Conservation (phyloP, 30 jellyfish, hydroid and myxozoan species). For the Hydractinia symbiolongicarpus region DNA sequence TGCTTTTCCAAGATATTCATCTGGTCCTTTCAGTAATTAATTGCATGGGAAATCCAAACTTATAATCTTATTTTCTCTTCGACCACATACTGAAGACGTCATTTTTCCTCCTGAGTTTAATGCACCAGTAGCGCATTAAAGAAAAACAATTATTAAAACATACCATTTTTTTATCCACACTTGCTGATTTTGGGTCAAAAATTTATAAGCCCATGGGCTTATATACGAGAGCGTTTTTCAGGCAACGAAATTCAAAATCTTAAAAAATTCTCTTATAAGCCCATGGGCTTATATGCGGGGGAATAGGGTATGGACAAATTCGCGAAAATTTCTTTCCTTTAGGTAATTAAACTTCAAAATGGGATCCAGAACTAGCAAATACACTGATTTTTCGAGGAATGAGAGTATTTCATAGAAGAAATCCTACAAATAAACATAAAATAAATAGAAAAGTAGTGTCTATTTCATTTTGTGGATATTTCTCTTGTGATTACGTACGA, state of each 20-base stretch:
- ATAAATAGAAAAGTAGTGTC: too few species aligned
- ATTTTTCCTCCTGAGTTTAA: neutral
- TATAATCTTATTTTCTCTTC: neutral
- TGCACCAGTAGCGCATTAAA: conserved; percentile 21
- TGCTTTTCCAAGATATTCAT: conserved; percentile 7
- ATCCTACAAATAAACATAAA: too few species aligned
- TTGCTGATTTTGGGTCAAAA: conserved; percentile 11
- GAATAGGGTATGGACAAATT: neutral
- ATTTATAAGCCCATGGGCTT: conserved; percentile 6
- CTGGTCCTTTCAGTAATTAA: conserved; percentile 9
- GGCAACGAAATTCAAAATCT: neutral
- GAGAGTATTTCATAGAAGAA: too few species aligned
- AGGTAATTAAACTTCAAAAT: too few species aligned
- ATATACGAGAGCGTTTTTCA: conserved; percentile 8
- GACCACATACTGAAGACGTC: conserved; percentile 11
- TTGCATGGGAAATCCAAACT: conserved; percentile 3
- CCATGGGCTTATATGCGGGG: conserved; percentile 14
- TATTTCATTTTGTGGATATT: neutral
- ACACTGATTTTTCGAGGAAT: too few species aligned
- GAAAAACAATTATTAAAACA: neutral
- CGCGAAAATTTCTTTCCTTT: too few species aligned
- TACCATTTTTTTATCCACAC: conserved; percentile 6
- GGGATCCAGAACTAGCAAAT: too few species aligned
- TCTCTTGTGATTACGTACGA: conserved; percentile 24
- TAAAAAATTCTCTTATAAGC: neutral